A percentile compares a stretch with the other conserved stretches of the same genome.
These are phyloP conservation scores for Daphoenositta chrysoptera DNA, from an alignment of 2,113 vertebrate genomes.

Conservation along the genomic window DNA sequence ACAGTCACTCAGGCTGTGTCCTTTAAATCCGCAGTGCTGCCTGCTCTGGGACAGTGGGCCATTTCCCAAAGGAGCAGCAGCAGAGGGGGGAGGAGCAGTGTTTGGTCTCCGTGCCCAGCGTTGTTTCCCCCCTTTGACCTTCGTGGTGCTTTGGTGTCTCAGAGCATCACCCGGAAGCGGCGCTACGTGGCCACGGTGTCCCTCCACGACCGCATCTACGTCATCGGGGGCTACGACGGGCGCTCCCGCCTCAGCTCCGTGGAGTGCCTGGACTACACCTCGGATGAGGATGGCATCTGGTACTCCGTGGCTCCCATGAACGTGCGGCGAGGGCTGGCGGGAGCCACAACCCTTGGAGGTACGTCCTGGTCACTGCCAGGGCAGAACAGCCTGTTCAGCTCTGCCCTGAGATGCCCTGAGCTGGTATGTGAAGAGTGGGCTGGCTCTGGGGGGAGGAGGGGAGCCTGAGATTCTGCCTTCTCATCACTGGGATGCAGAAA, in stretches of 20 bases:
- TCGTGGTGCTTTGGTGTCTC: not conserved
- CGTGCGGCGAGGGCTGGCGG: constrained; percentile 90
- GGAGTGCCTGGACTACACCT: constrained; percentile 93
- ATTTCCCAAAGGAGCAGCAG: not conserved
- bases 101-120: not conserved
- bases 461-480: not conserved
- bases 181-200: constrained; percentile 96
- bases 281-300: constrained; percentile 97
- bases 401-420: not conserved
- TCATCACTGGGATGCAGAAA: not conserved
- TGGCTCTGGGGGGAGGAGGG: not conserved
- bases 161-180: constrained; percentile 96
- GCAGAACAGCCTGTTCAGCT: not conserved
- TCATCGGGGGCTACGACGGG: constrained; percentile 95
- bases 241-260: constrained; percentile 95
- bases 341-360: constrained; percentile 96
- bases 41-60: not conserved
- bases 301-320: constrained; percentile 99
- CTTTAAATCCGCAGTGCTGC: not conserved
- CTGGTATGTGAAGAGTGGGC: not conserved
- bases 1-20: not conserved
- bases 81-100: not conserved
- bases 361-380: not conserved
- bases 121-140: not conserved
- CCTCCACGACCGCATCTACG: constrained; percentile 93